phyloP scores from a whole-genome alignment of 2,797 vertebrate species.

The Cephalopachus bancanus region DNA sequence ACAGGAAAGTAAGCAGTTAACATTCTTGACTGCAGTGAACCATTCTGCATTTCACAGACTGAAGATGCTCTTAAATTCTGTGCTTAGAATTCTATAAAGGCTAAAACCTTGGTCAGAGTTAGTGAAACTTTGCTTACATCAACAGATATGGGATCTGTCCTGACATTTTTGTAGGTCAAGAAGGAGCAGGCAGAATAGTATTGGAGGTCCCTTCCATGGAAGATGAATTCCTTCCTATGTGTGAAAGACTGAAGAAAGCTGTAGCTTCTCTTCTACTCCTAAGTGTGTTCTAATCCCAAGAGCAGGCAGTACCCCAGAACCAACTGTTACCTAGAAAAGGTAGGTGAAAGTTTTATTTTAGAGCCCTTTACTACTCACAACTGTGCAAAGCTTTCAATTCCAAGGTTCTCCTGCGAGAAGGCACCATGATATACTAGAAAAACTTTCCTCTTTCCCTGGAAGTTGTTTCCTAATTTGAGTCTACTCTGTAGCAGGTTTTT shows the following conservation, averaged over 20 bases:
- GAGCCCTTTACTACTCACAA: neutral
- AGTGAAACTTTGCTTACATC: constrained; percentile 19
- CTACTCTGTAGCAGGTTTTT: constrained; percentile 47
- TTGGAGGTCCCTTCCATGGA: neutral
- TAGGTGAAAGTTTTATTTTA: constrained; percentile 3
- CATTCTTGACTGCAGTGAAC: neutral
- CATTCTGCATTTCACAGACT: constrained; percentile 46
- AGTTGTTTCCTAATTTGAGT: constrained; percentile 57
- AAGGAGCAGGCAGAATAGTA: neutral
- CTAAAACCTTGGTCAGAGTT: neutral
- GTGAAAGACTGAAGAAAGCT: constrained; percentile 38
- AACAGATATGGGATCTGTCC: neutral
- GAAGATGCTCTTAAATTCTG: constrained; percentile 2
- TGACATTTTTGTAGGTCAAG: constrained; percentile 39
- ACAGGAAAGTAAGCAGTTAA: constrained; percentile 38
- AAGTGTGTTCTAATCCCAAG: constrained; percentile 1
- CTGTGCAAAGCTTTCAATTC: constrained; percentile 37
- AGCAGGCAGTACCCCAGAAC: constrained; percentile 16
- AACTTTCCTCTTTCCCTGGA: neutral
- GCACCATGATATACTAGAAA: neutral
- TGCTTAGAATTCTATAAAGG: constrained; percentile 2
- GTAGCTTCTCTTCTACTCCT: constrained; percentile 7
- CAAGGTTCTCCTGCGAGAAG: constrained; percentile 4
- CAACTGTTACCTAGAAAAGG: neutral
- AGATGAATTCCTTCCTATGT: neutral